These are phyloP conservation scores for Phalacrocorax pelagicus DNA, from an alignment of 2,113 vertebrate species.

Conservation along the genomic window DNA sequence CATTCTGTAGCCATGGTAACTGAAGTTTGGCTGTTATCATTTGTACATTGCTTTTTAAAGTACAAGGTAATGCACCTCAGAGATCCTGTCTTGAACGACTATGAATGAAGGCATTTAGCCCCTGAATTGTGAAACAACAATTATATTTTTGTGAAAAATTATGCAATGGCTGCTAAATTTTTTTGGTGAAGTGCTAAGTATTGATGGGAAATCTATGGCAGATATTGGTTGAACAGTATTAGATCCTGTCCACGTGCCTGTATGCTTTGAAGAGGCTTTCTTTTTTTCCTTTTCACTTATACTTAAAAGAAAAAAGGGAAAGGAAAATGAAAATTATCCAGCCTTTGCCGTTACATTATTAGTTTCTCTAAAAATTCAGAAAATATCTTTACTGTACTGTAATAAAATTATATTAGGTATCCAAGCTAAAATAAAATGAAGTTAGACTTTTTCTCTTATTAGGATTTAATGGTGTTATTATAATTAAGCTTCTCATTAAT, in stretches of 20 bases:
- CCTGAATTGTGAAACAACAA: neutral
- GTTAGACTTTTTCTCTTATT: conserved; percentile 68
- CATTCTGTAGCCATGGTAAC: neutral
- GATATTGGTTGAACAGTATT: neutral
- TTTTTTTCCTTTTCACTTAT: neutral
- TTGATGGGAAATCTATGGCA: neutral
- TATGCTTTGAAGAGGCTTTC: neutral
- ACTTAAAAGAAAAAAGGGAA: neutral
- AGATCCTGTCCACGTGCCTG: neutral
- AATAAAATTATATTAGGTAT: conserved; percentile 50
- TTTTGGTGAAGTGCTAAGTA: neutral
- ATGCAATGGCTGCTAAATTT: neutral
- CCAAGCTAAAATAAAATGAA: conserved; percentile 68
- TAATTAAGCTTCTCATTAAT: conserved; percentile 82
- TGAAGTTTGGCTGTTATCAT: neutral
- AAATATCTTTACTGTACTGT: conserved; percentile 49
- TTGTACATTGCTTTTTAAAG: neutral
- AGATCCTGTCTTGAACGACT: neutral
- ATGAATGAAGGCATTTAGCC: neutral
- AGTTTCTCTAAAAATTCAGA: conserved; percentile 51
- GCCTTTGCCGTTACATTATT: neutral
- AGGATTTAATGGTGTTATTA: conserved; percentile 78
- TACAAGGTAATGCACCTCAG: neutral
- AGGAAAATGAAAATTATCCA: neutral
- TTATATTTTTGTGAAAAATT: neutral